Percentiles rank a stretch among this genome's conserved stretches.
These are phyloP conservation scores for Meliscaeva auricollis DNA, from an alignment of 2,888 invertebrate species.

Conservation along the genomic window DNA sequence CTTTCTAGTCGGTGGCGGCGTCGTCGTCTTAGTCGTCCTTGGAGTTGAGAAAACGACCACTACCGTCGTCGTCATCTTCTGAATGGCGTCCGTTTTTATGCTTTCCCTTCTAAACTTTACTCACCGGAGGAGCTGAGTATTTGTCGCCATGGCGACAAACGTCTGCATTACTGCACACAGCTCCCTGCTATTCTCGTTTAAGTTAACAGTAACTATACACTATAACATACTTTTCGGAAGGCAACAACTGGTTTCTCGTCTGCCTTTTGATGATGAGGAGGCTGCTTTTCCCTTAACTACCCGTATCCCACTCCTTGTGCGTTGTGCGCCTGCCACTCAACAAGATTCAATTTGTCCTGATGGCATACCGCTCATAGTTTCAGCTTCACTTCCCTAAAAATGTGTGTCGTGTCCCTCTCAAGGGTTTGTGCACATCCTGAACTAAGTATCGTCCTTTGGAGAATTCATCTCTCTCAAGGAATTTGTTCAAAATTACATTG, in stretches of 20 bases:
- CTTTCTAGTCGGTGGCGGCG: neutral
- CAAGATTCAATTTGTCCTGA: conserved; percentile 65
- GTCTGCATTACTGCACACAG: conserved; percentile 55
- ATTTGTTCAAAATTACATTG: conserved; percentile 50
- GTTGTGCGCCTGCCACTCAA: neutral
- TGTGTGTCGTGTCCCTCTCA: neutral
- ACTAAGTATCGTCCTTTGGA: conserved; percentile 56
- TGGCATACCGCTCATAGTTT: conserved; percentile 60
- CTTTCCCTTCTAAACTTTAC: conserved; percentile 28
- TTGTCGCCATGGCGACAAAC: conserved; percentile 52
- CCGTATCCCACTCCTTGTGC: neutral
- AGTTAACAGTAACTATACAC: conserved; percentile 49
- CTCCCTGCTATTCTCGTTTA: conserved; percentile 15
- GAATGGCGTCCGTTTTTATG: conserved; percentile 38
- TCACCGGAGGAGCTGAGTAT: conserved; percentile 8
- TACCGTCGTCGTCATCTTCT: conserved; percentile 5
- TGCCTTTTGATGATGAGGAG: too few relatives aligned
- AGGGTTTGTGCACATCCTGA: conserved; percentile 2
- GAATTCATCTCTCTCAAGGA: conserved; percentile 50
- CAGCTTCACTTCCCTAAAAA: conserved; percentile 34
- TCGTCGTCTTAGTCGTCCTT: neutral
- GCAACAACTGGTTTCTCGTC: conserved; percentile 24
- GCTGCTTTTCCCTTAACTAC: neutral
- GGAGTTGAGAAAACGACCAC: conserved; percentile 12
- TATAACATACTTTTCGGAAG: conserved; percentile 6